Evolutionary conservation across 1,140 invertebrate species (phyloP).

Genomic region (Penaeus indicus): DNA sequence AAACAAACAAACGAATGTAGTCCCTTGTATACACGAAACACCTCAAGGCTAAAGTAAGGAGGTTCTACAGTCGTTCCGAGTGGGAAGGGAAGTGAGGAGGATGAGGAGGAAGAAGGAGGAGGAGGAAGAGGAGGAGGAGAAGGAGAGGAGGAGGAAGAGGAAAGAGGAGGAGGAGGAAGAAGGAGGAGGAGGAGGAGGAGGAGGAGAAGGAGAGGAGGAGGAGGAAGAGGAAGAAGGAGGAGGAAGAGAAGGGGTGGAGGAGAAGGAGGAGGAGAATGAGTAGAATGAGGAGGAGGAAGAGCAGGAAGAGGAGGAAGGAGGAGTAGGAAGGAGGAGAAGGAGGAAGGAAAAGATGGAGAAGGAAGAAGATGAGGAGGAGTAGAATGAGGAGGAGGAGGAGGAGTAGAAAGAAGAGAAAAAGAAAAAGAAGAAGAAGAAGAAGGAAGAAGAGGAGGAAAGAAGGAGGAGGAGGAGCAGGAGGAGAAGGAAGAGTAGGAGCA

Average conservation of each 20-base stretch:
- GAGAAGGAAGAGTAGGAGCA: too few species aligned
- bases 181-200: neutral
- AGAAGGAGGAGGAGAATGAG: neutral
- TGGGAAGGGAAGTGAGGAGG: too few species aligned
- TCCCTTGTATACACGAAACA: too few species aligned
- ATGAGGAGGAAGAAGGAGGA: neutral
- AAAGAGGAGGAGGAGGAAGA: neutral
- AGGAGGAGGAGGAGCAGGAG: neutral
- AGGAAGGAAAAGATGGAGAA: too few species aligned
- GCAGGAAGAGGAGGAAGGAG: neutral
- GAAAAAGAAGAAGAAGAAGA: neutral
- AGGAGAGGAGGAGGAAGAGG: neutral
- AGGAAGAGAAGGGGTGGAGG: neutral
- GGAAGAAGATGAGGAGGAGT: too few species aligned
- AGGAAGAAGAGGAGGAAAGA: neutral
- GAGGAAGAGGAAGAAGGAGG: neutral
- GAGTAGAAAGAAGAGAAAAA: neutral
- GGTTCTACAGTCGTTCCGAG: too few species aligned
- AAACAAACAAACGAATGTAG: too few species aligned
- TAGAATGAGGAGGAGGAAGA: neutral
- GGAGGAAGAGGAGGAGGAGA: too few species aligned
- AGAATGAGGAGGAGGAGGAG: neutral
- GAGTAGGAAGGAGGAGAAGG: neutral
- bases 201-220: neutral
- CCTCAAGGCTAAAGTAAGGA: too few species aligned